Evolutionary conservation across 2,888 invertebrate species (phyloP), one percentile per base, ranked within the genome.

Genomic region (Chloroclysta siterata): DNA sequence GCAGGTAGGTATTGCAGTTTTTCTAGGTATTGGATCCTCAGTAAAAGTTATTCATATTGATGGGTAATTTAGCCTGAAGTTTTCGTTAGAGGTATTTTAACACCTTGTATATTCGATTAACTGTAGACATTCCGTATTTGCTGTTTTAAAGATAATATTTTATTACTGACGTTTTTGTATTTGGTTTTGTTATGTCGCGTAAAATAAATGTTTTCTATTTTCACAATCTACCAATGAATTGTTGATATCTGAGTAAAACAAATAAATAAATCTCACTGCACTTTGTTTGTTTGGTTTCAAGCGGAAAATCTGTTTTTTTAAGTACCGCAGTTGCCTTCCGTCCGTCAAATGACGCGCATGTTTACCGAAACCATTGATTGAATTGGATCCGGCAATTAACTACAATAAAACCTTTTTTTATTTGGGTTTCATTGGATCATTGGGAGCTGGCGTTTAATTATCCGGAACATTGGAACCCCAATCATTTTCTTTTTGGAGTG

Each of bases 401-500:
- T 36, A 55, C 14, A 47, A 39, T 46, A 46, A 55, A 41, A 53
- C 17, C 47, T 47, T 29, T 48, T 51, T 51, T 14, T 55, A 50
- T 33, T 29, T 58, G 65, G 60, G 42, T 15, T 29, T 44, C 50
- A 42, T 51, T 60, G 42, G 42, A 50, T 44, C 51, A 50, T 36
- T 46, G 17, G 51, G 36, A 42, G 41, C 62, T 60, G 52, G 57
- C 77, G 69, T 81, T 88, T 83, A 87, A 88, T 87, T 88, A 89
- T 87, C 86, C 82, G 83, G 71, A 72, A 80, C 80, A 79, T 80
- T 80, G 77, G 72, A 72, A 73, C 73, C 72, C 70, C 75, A 75
- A 82, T 82, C 72, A 74, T 70, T 71, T 46, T 72, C 73, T 73
- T 74, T 73, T 70, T 68, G 52, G 50, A 63, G 71, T 77, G 73